These are phyloP conservation scores for Tinamus major DNA, from an alignment of 2,797 vertebrate genomes.

Conservation along the genomic window DNA sequence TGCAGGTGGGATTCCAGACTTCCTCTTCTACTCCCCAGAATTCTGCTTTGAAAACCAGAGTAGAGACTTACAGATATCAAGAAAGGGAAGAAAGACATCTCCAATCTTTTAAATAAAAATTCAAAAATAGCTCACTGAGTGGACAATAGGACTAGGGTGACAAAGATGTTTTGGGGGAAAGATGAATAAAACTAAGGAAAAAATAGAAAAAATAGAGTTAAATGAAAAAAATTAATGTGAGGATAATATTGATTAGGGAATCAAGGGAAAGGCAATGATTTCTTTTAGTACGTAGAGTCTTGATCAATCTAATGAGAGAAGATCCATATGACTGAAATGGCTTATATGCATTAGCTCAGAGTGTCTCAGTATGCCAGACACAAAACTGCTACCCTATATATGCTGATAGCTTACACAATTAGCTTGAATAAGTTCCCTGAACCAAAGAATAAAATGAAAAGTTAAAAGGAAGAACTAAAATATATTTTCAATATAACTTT, in stretches of 20 bases:
- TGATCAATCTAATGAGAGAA: not conserved
- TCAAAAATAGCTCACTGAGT: not conserved
- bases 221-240: not conserved
- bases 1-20: not conserved
- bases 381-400: not conserved
- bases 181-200: too few relatives aligned
- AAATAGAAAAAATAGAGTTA: too few relatives aligned
- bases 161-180: rapidly evolving
- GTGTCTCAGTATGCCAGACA: not conserved
- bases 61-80: not conserved
- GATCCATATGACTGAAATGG: not conserved
- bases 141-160: not conserved
- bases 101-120: rapidly evolving
- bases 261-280: not conserved
- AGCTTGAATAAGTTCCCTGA: not conserved
- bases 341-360: not conserved
- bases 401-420: not conserved
- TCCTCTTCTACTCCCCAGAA: not conserved
- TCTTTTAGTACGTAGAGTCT: not conserved
- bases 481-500: not conserved
- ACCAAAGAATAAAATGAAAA: not conserved
- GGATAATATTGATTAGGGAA: not conserved
- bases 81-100: not conserved
- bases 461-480: not conserved
- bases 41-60: rapidly evolving